Base-by-base conservation (phyloP, 2,797 vertebrate species). In the Enteromius argenteus region DNA sequence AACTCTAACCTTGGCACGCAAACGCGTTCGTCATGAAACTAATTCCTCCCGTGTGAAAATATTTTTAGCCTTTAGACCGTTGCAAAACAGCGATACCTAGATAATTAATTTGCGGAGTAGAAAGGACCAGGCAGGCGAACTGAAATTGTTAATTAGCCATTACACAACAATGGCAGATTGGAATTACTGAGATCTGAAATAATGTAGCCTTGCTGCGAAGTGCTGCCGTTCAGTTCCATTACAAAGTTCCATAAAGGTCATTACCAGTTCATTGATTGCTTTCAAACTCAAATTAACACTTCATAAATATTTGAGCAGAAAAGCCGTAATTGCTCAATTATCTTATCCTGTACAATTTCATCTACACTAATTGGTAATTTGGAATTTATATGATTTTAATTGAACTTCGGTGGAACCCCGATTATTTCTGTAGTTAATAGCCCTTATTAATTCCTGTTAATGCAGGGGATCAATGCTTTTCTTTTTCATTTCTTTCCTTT, bases 341-440 rank as follows among this genome's bases (percentile, higher is more conserved):
- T 93, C 90, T 91, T 93, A 92, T 93, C 87, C 81, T 92, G 89
- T 91, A 91, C 79, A 37, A 91, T 91, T 94, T 91, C 90, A 91
- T 87, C 87, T 88, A 88, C 87, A 84, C 90, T 93, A 94, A 94
- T 92, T 92, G 91, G 84, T 89, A 91, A 92, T 94, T 94, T 92
- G 88, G 93, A 94, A 94, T 94, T 90, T 92, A 94, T 94, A 92
- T 89, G 91, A 91, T 86, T 92, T 93, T 92, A 91, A 94, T 93
- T 94, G 90, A 93, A 93, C 88, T 83, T 85, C 88, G 64, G 87
- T 67, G 88, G 91, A 91, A 93, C 91, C 92, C 88, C 87, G 90
- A 91, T 92, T 93, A 92, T 93, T 88, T 89, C 87, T 87, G 91
- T 90, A 90, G 92, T 93, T 92, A 92, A 85, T 11, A 79, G 89